These are phyloP conservation scores for Thamnophis elegans DNA, from an alignment of 2,797 vertebrate genomes.

Conservation along the genomic window DNA sequence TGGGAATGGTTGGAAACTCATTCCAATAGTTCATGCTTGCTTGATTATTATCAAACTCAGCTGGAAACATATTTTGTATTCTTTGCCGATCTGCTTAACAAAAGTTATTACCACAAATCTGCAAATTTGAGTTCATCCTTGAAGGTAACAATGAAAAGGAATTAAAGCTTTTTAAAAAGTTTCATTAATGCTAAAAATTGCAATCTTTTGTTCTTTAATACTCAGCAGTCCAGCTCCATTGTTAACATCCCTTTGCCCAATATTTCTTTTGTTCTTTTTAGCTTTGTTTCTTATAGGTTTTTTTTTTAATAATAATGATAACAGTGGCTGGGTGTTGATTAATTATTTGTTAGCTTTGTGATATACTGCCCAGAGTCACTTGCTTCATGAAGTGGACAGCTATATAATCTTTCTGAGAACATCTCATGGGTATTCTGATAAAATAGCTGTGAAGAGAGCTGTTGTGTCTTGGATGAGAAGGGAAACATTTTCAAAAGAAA, in stretches of 20 bases:
- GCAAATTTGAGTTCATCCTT: not conserved
- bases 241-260: not conserved
- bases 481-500: no score
- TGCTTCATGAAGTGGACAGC: not conserved
- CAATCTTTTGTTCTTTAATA: not conserved
- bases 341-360: not conserved
- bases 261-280: not conserved
- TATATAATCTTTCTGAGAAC: not conserved
- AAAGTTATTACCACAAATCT: not conserved
- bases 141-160: not conserved
- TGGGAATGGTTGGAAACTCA: not conserved
- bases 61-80: not conserved
- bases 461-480: not conserved
- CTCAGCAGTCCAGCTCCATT: not conserved
- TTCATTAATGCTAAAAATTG: not conserved
- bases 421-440: not conserved
- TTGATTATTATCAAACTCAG: not conserved
- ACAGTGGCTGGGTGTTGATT: not conserved
- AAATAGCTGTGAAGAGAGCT: not conserved
- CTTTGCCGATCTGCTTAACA: not conserved
- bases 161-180: not conserved
- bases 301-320: not conserved
- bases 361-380: not conserved
- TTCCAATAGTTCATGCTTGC: not conserved
- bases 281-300: not conserved